phyloP scores from a whole-genome alignment of 2,113 vertebrate genomes.

The Isurus oxyrinchus region DNA sequence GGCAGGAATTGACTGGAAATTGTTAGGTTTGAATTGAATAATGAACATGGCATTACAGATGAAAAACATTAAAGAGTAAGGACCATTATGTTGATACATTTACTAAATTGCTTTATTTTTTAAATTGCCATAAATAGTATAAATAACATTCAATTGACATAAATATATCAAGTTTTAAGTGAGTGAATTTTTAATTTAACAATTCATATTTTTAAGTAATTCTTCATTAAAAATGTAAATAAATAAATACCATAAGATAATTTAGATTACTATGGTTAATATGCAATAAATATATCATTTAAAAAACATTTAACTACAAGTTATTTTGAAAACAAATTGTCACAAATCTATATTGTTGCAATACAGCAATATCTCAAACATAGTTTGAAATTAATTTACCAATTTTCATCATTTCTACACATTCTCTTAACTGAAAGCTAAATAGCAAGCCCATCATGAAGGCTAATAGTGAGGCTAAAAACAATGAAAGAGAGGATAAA shows the following conservation, averaged over 20 bases:
- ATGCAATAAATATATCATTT: neutral
- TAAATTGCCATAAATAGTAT: constrained; percentile 22
- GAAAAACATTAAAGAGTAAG: neutral
- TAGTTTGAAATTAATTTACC: constrained; percentile 9
- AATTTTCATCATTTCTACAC: neutral
- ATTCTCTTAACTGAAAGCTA: neutral
- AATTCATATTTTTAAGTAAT: neutral
- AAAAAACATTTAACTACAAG: neutral
- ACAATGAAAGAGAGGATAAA: neutral
- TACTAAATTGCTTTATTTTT: neutral
- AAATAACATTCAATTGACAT: constrained; percentile 15
- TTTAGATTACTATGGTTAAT: neutral
- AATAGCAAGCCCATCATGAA: neutral
- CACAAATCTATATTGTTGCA: neutral
- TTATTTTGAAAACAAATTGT: neutral
- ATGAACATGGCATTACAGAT: neutral
- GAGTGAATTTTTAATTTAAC: neutral
- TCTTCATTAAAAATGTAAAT: neutral
- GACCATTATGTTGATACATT: neutral
- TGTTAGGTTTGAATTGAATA: neutral
- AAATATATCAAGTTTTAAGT: neutral
- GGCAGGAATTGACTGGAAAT: neutral
- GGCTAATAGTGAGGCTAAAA: neutral
- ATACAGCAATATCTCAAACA: neutral
- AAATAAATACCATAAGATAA: neutral